These are phyloP conservation scores for Lissonota sp. DNA, from an alignment of 2,888 invertebrate species.

Conservation along the genomic window DNA sequence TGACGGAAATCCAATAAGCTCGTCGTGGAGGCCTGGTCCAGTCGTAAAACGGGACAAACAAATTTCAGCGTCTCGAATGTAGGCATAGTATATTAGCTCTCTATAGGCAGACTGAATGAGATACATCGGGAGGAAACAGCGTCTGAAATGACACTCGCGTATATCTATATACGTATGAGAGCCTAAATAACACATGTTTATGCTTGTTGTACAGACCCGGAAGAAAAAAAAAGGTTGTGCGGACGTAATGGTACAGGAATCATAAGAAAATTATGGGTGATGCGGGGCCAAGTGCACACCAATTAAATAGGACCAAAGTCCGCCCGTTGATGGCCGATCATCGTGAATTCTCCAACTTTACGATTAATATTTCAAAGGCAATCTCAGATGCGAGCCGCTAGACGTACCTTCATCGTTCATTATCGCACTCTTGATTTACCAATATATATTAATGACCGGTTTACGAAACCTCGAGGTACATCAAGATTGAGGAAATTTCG, in stretches of 20 bases:
- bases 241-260: neutral
- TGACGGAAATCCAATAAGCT: constrained; percentile 82
- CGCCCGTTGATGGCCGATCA: constrained; percentile 24
- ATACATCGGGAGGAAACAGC: constrained; percentile 16
- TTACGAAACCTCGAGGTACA: constrained; percentile 4
- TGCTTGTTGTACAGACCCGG: neutral
- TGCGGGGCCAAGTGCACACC: neutral
- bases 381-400: constrained; percentile 68
- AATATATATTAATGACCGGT: constrained; percentile 75
- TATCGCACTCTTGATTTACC: constrained; percentile 63
- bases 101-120: constrained; percentile 4
- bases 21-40: constrained; percentile 78
- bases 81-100: constrained; percentile 41
- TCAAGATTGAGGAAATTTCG: constrained; percentile 28
- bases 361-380: constrained; percentile 81
- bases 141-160: constrained; percentile 20
- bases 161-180: neutral
- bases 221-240: neutral
- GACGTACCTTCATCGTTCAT: constrained; percentile 39
- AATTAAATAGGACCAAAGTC: neutral
- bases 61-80: constrained; percentile 74
- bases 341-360: constrained; percentile 72
- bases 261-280: neutral
- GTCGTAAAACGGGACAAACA: constrained; percentile 83
- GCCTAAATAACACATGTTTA: too few relatives aligned